Base-by-base conservation (phyloP, 1,140 invertebrate genomes). In the Lasioglossum baleicum region DNA sequence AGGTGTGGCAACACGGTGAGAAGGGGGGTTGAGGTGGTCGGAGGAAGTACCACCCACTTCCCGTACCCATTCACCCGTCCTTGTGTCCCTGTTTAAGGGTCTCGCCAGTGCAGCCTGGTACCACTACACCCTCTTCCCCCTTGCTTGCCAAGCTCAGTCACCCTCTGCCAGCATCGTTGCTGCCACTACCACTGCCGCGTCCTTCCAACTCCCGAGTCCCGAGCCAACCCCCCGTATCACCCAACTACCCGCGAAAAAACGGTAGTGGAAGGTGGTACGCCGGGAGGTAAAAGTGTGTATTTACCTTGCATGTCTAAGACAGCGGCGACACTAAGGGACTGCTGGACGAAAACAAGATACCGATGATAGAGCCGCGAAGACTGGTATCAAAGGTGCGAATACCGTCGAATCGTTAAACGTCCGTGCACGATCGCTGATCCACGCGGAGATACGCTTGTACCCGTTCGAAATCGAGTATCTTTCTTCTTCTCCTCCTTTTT, bases 271-370 rank as follows among this genome's bases (percentile, higher is more conserved):
- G 84, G 81, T 86, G 77, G 84, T 83, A 61, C 65, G 84, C 84
- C 60, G 56, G n/a, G 65, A 75, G 80, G 83, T 88, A 90, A 88
- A 91, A 88, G 80, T 89, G 88, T 90, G 88, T 90, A n/a, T n/a
- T n/a, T n/a, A 89, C 83, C 82, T 89, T 89, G 84, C 84, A 83
- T 87, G 90, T 87, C 87, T 88, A 89, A 88, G 88, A 83, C 82
- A 78, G 82, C 76, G 83, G 80, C 65, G 60, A 81, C 81, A 87
- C 82, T 83, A 75, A 83, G 88, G 88, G 83, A 89, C 87, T 85
- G 88, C 83, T 48, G 87, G 84, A 81, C 74, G 83, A 85, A 77
- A 83, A 83, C 83, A 82, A 80, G 82, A 85, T 85, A 72, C 66
- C 77, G 72, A 69, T 61, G 44, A 84, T 83, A 83, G n/a, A n/a